Percentiles rank a stretch among this genome's conserved stretches.
Evolutionary conservation across 2,113 vertebrate species (phyloP).

Genomic region (Nematolebias whitei): DNA sequence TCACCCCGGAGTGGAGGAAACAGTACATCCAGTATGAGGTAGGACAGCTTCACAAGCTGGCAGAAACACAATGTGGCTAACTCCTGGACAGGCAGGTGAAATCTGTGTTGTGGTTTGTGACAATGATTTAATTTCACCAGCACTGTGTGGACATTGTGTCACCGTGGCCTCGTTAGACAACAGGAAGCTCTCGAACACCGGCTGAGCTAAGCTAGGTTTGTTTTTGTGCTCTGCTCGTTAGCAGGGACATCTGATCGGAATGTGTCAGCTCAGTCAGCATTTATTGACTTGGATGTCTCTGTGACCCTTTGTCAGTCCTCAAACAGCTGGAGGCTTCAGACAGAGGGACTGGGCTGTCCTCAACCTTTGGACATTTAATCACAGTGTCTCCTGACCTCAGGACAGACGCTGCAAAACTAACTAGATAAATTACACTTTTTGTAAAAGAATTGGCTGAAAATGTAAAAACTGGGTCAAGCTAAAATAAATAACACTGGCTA

Average conservation of each 20-base stretch:
- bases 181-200: slow-evolving; percentile 7
- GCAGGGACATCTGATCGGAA: slow-evolving; percentile 1
- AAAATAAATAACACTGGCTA: no score
- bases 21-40: slow-evolving; percentile 99
- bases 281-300: slow-evolving; percentile 25
- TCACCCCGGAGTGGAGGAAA: slow-evolving; percentile 98
- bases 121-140: background rate
- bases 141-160: background rate
- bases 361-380: background rate
- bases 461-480: no score
- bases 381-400: no score
- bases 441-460: no score
- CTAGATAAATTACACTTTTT: no score
- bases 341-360: slow-evolving; percentile 13
- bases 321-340: slow-evolving; percentile 13
- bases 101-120: background rate
- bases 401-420: no score
- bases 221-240: slow-evolving; percentile 1
- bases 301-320: slow-evolving; percentile 8
- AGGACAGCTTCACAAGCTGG: slow-evolving; percentile 36
- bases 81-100: background rate
- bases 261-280: slow-evolving; percentile 38
- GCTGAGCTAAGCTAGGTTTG: slow-evolving; percentile 24
- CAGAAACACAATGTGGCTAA: slow-evolving; percentile 13
- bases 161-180: background rate